These are phyloP conservation scores for Mythimna albipuncta DNA, from an alignment of 2,888 invertebrate genomes.

Conservation along the genomic window DNA sequence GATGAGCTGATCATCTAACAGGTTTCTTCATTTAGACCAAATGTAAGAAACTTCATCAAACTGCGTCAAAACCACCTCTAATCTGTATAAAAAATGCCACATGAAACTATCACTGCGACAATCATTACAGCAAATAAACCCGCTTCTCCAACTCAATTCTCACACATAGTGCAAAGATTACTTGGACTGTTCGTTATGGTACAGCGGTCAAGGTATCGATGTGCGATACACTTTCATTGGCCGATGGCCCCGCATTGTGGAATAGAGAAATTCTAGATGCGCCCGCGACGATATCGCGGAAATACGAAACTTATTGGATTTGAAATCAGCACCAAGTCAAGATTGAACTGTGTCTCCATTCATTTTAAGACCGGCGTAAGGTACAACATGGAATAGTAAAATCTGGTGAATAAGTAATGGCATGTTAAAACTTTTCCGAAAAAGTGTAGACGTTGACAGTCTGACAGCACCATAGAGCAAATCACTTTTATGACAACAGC, in stretches of 20 bases:
- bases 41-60: no score
- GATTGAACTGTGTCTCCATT: slow-evolving; percentile 6
- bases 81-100: not conserved
- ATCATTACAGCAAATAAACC: slow-evolving; percentile 14
- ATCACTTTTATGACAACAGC: not conserved
- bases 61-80: no score
- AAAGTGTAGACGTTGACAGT: not conserved
- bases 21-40: no score
- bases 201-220: slow-evolving; percentile 67
- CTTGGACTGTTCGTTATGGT: slow-evolving; percentile 63
- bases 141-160: slow-evolving; percentile 35
- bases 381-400: not conserved
- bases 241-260: slow-evolving; percentile 37
- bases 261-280: slow-evolving; percentile 62
- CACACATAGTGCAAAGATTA: slow-evolving; percentile 40
- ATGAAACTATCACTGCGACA: not conserved
- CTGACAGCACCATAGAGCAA: slow-evolving; percentile 11
- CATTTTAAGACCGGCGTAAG: not conserved
- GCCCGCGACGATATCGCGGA: slow-evolving; percentile 45
- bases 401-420: not conserved
- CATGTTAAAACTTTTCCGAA: not conserved
- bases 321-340: slow-evolving; percentile 25
- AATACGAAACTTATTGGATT: slow-evolving; percentile 47
- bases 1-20: no score
- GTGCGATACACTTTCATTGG: slow-evolving; percentile 60